Percentiles rank a stretch among this genome's conserved stretches.
phyloP scores from a whole-genome alignment of 1,140 invertebrate genomes.

The Oedothorax gibbosus region DNA sequence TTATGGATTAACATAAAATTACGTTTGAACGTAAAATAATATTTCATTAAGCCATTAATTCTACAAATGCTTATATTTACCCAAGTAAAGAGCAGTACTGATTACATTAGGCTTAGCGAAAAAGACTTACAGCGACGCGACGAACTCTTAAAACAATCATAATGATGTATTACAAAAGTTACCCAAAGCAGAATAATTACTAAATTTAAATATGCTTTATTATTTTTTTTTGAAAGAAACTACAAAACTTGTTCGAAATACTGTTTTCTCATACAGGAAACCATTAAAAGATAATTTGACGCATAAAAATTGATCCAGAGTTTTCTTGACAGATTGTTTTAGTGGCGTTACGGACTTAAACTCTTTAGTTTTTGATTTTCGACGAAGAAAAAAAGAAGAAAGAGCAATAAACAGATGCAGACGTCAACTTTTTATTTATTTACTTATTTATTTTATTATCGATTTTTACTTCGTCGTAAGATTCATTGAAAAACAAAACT shows the following conservation, averaged over 20 bases:
- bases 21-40: too few relatives aligned
- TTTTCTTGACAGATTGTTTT: not conserved
- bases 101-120: too few relatives aligned
- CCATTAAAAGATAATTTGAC: not conserved
- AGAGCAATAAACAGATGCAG: not conserved
- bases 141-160: not conserved
- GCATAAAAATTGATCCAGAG: not conserved
- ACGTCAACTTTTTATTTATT: not conserved
- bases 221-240: not conserved
- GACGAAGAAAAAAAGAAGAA: not conserved
- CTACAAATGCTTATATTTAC: too few relatives aligned
- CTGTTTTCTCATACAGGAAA: not conserved
- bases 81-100: too few relatives aligned
- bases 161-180: not conserved
- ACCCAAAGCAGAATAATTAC: not conserved
- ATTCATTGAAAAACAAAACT: constrained; percentile 8
- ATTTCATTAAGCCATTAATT: too few relatives aligned
- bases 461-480: not conserved
- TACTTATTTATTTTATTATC: too few relatives aligned
- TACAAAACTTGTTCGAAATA: not conserved
- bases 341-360: not conserved
- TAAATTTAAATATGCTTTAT: not conserved
- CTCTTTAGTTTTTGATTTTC: not conserved
- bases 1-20: too few relatives aligned
- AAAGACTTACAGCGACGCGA: not conserved